Conservation (phyloP, 2,888 invertebrate genomes). For the Conistra vaccinii region DNA sequence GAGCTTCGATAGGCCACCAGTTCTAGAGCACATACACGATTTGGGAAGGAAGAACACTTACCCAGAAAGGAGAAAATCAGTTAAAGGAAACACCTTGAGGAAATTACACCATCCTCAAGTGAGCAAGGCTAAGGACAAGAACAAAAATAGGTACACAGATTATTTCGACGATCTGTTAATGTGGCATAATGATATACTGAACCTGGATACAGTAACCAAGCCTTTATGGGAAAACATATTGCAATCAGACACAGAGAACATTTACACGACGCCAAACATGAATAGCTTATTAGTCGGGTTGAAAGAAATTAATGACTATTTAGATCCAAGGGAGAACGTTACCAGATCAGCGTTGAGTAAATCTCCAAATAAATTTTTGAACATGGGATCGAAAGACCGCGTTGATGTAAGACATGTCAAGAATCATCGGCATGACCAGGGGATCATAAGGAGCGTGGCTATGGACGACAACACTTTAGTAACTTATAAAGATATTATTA, state of each 20-base stretch:
- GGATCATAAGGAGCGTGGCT: constrained; percentile 41
- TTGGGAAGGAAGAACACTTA: neutral
- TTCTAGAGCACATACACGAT: neutral
- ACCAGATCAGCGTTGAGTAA: neutral
- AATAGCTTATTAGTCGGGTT: constrained; percentile 61
- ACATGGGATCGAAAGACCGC: neutral
- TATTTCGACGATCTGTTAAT: constrained; percentile 76
- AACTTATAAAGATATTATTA: constrained; percentile 51
- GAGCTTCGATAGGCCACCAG: neutral
- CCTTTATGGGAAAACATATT: constrained; percentile 65
- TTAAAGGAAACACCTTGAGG: neutral
- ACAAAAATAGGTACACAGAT: constrained; percentile 53
- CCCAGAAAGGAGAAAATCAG: neutral
- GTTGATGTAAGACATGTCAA: neutral
- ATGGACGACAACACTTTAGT: constrained; percentile 59
- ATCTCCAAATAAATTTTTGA: neutral
- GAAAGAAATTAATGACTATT: constrained; percentile 49
- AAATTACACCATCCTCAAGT: neutral
- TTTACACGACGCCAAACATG: constrained; percentile 61
- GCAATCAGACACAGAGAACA: constrained; percentile 11
- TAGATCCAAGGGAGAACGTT: neutral
- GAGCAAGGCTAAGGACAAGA: neutral
- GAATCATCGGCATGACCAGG: neutral
- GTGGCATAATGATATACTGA: constrained; percentile 77
- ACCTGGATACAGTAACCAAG: constrained; percentile 63